Evolutionary conservation across 2,797 vertebrate species (phyloP), one percentile per base, ranked within the genome.

Genomic region (Oryzias sinensis): DNA sequence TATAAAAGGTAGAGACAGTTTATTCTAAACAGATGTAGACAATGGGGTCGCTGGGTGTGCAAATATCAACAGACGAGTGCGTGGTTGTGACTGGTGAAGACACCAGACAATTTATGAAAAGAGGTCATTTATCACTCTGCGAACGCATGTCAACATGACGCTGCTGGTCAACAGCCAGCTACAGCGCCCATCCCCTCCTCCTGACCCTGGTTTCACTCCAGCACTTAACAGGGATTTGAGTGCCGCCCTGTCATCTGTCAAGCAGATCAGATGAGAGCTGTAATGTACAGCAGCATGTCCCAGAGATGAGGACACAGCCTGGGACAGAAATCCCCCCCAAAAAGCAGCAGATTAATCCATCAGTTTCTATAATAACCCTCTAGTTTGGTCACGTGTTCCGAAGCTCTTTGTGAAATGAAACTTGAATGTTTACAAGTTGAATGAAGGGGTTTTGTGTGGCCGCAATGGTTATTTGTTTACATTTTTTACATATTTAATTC

Each of bases 171-270:
- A 62, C 48, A 62, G 49, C 47, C 29, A 46, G 60, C 46, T 65
- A 40, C 49, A 59, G 47, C 53, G 46, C 29, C 55, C 59, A 18
- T 24, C 56, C 49, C 67, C 53, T 40, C 56, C 64, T 42, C n/a
- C 58, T 47, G 56, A 72, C 73, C 63, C 68, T 77, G 72, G 80
- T 83, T 61, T 49, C 17, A 53, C 72, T 90, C 85, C 87, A 84
- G 88, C 88, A 87, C 87, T 91, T 89, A 84, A 77, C 87, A 61
- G 67, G 74, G 79, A 91, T 91, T 91, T 56, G 88, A 77, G 71
- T 62, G 68, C 79, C 15, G 46, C 66, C 68, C 76, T 70, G 64
- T 86, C 80, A 78, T 88, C 84, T 79, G 81, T 79, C 77, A 54
- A 70, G 59, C 74, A 61, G 76, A 82, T 79, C 74, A 81, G 66